Percentiles rank a stretch among this genome's conserved stretches.
Evolutionary conservation across 2,888 invertebrate genomes (phyloP).

Genomic region (Lucinisca nassula): DNA sequence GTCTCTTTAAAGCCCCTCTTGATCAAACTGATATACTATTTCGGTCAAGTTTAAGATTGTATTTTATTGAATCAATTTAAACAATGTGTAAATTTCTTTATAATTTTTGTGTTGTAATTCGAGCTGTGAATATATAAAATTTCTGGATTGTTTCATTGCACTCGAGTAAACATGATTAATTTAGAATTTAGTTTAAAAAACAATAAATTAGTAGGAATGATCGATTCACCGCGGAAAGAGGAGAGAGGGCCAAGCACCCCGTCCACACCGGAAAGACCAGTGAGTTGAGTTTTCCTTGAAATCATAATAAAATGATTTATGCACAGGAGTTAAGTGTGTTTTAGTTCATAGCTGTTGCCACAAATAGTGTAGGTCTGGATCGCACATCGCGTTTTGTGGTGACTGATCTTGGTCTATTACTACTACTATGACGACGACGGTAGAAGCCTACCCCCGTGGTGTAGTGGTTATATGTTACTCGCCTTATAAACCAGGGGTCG

Average conservation of each 20-base stretch:
- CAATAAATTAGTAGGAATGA: background rate
- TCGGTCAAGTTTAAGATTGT: background rate
- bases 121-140: background rate
- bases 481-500: no score
- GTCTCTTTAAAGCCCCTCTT: background rate
- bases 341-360: no score
- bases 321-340: no score
- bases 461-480: no score
- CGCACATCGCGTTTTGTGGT: no score
- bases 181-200: slow-evolving; percentile 6
- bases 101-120: background rate
- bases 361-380: no score
- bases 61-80: background rate
- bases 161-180: slow-evolving; percentile 1
- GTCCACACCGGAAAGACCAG: background rate
- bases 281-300: no score
- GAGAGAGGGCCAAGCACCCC: background rate
- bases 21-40: slow-evolving; percentile 3
- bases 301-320: no score
- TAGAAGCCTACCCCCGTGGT: no score
- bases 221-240: background rate
- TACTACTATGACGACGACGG: no score
- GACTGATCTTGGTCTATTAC: no score
- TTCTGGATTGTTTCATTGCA: background rate
- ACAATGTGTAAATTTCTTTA: background rate